Evolutionary conservation across 2,888 invertebrate genomes (phyloP).

Genomic region (Metacarcinus magister): DNA sequence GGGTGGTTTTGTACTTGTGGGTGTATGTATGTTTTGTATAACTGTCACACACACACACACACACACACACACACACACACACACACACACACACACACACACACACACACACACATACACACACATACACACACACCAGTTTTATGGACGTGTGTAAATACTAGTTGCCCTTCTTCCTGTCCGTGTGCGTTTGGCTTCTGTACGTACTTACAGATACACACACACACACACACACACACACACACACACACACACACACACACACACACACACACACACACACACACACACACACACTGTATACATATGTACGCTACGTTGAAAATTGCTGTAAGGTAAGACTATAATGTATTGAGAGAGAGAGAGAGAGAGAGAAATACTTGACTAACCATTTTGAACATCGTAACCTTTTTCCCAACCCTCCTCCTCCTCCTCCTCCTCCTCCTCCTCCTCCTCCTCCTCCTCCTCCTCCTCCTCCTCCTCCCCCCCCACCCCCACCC

Average conservation of each 20-base stretch:
- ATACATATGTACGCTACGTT: no score
- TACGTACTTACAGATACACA: not conserved
- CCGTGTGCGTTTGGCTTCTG: not conserved
- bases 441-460: not conserved
- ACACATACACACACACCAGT: not conserved
- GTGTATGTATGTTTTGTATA: not conserved
- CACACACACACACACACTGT: no score
- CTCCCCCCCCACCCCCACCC: not conserved
- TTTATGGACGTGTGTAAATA: slow-evolving; percentile 2
- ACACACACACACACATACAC: not conserved
- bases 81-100: no score
- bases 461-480: not conserved
- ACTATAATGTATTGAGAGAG: not conserved
- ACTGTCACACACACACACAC: no score
- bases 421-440: not conserved
- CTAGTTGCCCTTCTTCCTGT: not conserved
- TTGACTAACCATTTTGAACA: not conserved
- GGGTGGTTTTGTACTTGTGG: not conserved
- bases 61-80: no score
- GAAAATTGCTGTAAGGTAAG: no score
- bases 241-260: not conserved
- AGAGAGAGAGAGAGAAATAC: slow-evolving; percentile 17
- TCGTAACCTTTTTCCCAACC: not conserved
- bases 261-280: not conserved
- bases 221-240: slow-evolving; percentile 1